Evolutionary conservation across 2,113 vertebrate species (phyloP).

Genomic region (Mugil cephalus): DNA sequence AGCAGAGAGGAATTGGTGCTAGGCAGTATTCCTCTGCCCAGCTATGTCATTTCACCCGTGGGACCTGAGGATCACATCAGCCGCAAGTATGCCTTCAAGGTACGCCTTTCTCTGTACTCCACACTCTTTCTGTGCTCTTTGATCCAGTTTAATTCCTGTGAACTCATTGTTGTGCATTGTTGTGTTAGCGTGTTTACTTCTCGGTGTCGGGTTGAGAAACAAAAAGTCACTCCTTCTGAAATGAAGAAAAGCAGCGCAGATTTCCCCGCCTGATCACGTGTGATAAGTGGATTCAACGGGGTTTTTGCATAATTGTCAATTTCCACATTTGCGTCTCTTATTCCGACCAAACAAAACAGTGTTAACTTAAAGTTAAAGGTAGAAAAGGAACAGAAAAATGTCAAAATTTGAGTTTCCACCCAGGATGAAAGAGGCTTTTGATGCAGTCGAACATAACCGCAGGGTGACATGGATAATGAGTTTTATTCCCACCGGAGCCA

Average conservation of each 20-base stretch:
- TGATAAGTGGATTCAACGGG: no score
- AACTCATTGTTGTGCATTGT: background rate
- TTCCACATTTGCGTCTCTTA: background rate
- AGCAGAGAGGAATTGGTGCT: conserved; percentile 95
- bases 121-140: background rate
- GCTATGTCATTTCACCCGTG: conserved; percentile 91
- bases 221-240: background rate
- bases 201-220: background rate
- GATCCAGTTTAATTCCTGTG: background rate
- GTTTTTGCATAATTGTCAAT: background rate
- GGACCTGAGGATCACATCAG: conserved; percentile 92
- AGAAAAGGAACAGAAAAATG: background rate
- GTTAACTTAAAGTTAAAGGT: background rate
- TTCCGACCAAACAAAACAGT: background rate
- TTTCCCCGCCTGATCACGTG: background rate
- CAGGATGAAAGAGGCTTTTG: background rate
- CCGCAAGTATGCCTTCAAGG: conserved; percentile 98
- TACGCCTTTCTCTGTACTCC: conserved; percentile 63
- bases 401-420: background rate
- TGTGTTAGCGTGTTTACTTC: background rate
- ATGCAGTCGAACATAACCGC: background rate
- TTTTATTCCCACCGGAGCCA: conserved; percentile 6
- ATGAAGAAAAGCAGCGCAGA: background rate
- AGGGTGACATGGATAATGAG: conserved; percentile 16
- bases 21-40: conserved; percentile 95